These are phyloP conservation scores for Deroplatys truncata DNA, from an alignment of 2,888 invertebrate species.

Conservation along the genomic window DNA sequence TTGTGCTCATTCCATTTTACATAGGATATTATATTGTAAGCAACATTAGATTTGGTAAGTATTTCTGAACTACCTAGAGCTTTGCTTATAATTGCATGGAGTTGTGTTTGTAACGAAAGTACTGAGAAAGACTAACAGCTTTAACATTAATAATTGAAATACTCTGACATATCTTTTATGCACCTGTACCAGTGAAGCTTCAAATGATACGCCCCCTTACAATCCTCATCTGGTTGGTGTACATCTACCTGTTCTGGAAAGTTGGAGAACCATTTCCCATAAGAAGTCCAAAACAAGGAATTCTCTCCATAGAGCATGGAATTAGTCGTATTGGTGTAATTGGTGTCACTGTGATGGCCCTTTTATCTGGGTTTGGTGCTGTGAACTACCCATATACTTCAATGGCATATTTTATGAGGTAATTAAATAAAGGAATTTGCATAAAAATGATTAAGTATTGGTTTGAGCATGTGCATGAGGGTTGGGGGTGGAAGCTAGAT, in stretches of 20 bases:
- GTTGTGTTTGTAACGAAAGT: too few species aligned
- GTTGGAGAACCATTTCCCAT: slow-evolving; percentile 98
- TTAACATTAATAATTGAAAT: not conserved
- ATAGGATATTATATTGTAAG: slow-evolving; percentile 92
- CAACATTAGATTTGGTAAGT: slow-evolving; percentile 79
- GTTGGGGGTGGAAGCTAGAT: too few species aligned
- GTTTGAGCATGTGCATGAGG: too few species aligned
- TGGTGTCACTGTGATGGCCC: slow-evolving; percentile 98
- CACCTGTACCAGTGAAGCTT: slow-evolving; percentile 57
- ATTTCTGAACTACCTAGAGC: not conserved
- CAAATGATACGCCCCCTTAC: slow-evolving; percentile 77
- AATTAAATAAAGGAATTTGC: slow-evolving; percentile 14
- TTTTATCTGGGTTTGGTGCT: slow-evolving; percentile 98
- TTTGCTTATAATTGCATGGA: too few species aligned
- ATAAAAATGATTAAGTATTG: too few species aligned
- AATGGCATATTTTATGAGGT: slow-evolving; percentile 96
- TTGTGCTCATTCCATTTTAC: slow-evolving; percentile 94
- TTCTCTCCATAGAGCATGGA: slow-evolving; percentile 83
- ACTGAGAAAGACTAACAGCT: too few species aligned
- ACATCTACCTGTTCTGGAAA: slow-evolving; percentile 97
- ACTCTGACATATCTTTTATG: not conserved
- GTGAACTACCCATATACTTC: slow-evolving; percentile 99
- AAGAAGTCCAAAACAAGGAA: slow-evolving; percentile 90
- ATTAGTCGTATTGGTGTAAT: slow-evolving; percentile 97
- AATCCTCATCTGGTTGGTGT: slow-evolving; percentile 80